These are phyloP conservation scores for Diglossa cyanea DNA, from an alignment of 2,797 vertebrate genomes.

Conservation along the genomic window DNA sequence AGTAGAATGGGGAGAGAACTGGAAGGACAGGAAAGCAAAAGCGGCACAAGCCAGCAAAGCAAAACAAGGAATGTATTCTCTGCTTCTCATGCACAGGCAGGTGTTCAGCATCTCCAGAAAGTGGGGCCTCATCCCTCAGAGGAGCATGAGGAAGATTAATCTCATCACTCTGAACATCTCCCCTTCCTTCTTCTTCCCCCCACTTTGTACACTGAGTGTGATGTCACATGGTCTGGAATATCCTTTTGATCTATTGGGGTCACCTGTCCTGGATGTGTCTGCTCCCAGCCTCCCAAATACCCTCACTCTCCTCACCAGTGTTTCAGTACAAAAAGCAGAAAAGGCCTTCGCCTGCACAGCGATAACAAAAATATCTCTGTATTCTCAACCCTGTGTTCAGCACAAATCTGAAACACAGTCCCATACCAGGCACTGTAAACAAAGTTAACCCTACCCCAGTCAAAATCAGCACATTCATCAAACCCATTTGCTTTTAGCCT, in stretches of 20 bases:
- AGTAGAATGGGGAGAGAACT: not conserved
- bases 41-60: not conserved
- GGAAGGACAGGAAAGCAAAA: not conserved
- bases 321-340: not conserved
- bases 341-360: not conserved
- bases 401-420: not conserved
- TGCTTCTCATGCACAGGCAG: not conserved
- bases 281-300: not conserved
- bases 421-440: not conserved
- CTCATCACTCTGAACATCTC: not conserved
- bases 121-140: not conserved
- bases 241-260: not conserved
- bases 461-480: not conserved
- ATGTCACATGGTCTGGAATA: not conserved
- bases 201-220: accelerated
- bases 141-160: not conserved
- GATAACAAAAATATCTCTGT: not conserved
- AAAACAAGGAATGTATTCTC: not conserved
- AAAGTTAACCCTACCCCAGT: not conserved
- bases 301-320: accelerated
- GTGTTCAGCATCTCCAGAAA: not conserved
- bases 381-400: not conserved
- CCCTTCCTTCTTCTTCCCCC: not conserved
- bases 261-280: not conserved
- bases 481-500: not conserved